Conservation (phyloP, 2,888 invertebrate species). For the Drosophila bunnanda region DNA sequence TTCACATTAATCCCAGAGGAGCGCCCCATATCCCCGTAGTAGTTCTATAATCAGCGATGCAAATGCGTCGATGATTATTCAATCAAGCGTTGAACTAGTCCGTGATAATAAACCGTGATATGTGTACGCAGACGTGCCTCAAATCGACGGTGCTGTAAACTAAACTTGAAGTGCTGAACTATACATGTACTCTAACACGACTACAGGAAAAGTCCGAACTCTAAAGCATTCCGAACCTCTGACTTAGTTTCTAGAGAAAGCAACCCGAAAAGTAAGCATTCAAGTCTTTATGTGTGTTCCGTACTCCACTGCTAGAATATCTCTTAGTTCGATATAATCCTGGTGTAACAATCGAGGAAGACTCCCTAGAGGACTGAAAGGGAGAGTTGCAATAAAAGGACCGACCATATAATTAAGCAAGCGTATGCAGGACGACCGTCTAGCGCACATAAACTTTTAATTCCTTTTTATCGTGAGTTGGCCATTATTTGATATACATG, state of each 20-base stretch:
- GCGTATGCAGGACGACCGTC: constrained; percentile 56
- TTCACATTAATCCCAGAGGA: constrained; percentile 1
- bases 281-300: background rate
- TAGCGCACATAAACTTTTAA: constrained; percentile 74
- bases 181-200: constrained; percentile 43
- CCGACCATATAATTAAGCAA: constrained; percentile 65
- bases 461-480: constrained; percentile 70
- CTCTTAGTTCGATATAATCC: background rate
- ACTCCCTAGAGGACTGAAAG: background rate
- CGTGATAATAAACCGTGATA: constrained; percentile 13
- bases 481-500: constrained; percentile 53
- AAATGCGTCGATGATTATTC: constrained; percentile 21
- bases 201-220: constrained; percentile 62
- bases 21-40: constrained; percentile 7
- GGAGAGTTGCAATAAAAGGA: constrained; percentile 58
- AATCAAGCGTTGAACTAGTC: constrained; percentile 3
- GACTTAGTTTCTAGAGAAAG: constrained; percentile 67
- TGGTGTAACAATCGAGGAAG: background rate
- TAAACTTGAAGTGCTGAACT: constrained; percentile 11
- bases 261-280: constrained; percentile 57
- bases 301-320: background rate
- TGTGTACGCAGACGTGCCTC: constrained; percentile 18
- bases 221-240: constrained; percentile 26
- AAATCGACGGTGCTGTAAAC: constrained; percentile 19
- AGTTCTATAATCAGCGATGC: constrained; percentile 4